Evolutionary conservation across 2,113 vertebrate genomes (phyloP), one percentile per base, ranked within the genome.

Genomic region (Ailurus styani): DNA sequence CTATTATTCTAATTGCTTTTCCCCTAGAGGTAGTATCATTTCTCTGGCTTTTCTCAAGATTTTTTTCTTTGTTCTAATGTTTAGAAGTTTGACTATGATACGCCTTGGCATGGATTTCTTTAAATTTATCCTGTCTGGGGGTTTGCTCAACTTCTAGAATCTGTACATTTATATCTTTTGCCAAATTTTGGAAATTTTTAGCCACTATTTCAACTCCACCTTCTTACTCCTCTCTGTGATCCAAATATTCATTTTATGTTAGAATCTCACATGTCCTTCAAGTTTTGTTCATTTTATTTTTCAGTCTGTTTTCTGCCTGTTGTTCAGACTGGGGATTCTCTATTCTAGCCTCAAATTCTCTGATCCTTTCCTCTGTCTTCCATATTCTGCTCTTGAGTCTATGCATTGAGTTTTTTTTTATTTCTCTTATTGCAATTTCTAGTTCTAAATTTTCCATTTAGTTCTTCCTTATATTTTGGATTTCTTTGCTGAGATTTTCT

Each of bases 141-240:
- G 14, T 89, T 93, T 96, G 72, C 62, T 93, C 37, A 93, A 0
- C 29, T 89, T 97, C 47, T 84, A 64, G 6, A 84, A 94, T 78
- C 79, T 84, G 45, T 86, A 62, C 10, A 13, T 92, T 87, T 94
- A 64, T 82, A 40, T 70, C 79, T 93, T 91, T 94, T 79, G 60
- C 47, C 79, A 90, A 66, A 90, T 84, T 98, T 89, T 29, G 31
- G 72, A 75, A 52, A 27, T 40, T 52, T 97, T 95, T 85, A 92
- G 47, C 60, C 52, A 62, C 20, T 95, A 75, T 68, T 93, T 98
- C 40, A 96, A 34, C 54, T 93, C 42, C 27, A 75, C 45, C 42
- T 87, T 91, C 57, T 90, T 87, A 62, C 34, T 77, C 64, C 31
- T 96, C 11, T 91, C 54, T 10, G 34, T 75, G 54, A 88, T 79